Evolutionary conservation across 2,113 vertebrate species (phyloP), one percentile per base, ranked within the genome.

Genomic region (Serinus canaria): DNA sequence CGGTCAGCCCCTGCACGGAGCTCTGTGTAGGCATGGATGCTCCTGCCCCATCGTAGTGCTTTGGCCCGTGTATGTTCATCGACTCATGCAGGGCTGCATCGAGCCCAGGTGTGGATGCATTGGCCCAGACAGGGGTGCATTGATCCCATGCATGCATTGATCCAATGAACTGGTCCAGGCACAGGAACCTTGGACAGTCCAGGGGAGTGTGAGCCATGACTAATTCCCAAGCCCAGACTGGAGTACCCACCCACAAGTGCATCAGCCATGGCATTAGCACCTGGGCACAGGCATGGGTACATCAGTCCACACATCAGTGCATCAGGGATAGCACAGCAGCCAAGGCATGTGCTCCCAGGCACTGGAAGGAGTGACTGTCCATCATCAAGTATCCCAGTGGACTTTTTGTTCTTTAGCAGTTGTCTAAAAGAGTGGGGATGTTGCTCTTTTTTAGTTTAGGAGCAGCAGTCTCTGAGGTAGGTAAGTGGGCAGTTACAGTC

Each of bases 151-250:
- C 10, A 13, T 20, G 30, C 31, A 8, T 18, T 33, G 43, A 43
- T 75, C 13, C 43, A 11, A 1, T n/a, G 53, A 28, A 1, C 2
- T 21, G 55, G 9, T 33, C 21, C 35, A 11, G 47, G 15, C 37
- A 18, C 13, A 2, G 31, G 7, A 25, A 7, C 15, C 25, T 21
- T 52, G 58, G 28, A 5, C 25, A 6, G 1, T 25, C 14, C 35
- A 12, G 50, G 31, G 6, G 1, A 23, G 7, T 14, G 43, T 43
- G 27, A 62, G 17, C 24, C 1, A 1, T 25, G 44, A 4, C 0
- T 11, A 39, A 58, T 62, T 39, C 43, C 43, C 11, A 24, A 5
- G 19, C n/a, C 10, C 62, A 7, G 37, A 3, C 15, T 24, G 55
- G 27, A 46, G 31, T 15, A 5, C 27, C 18, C 7, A 27, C 13